Evolutionary conservation across 2,888 invertebrate genomes (phyloP).

Genomic region (Luperina testacea): DNA sequence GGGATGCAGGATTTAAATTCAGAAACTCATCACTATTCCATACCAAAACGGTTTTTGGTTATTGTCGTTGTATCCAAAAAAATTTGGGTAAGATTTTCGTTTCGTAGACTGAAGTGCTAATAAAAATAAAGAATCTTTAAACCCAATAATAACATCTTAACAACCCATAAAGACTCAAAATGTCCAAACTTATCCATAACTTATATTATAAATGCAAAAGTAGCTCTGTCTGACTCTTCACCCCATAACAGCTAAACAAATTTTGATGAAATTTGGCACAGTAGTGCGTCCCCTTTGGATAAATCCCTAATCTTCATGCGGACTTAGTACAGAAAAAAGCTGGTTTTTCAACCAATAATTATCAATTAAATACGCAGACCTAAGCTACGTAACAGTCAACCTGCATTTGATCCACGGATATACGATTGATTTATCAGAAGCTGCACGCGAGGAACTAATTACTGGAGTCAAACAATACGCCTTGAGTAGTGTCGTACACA

Average conservation of each 20-base stretch:
- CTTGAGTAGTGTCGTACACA: conserved; percentile 46
- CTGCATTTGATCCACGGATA: conserved; percentile 40
- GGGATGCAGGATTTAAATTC: no score
- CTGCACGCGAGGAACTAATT: conserved; percentile 65
- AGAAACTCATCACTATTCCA: no score
- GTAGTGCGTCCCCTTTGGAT: no score
- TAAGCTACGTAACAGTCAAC: conserved; percentile 11
- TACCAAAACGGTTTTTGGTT: no score
- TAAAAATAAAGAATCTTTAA: no score
- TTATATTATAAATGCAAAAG: not conserved
- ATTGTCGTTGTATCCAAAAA: no score
- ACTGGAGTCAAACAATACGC: conserved; percentile 64
- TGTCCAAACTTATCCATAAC: not conserved
- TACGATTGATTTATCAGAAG: conserved; percentile 62
- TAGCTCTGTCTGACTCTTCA: not conserved
- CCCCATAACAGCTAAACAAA: not conserved
- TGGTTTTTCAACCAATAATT: not conserved
- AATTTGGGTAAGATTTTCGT: no score
- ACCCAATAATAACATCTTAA: no score
- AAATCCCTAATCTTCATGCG: not conserved
- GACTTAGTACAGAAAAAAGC: not conserved
- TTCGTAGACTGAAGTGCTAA: no score
- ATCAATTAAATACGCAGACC: not conserved
- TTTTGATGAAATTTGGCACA: no score
- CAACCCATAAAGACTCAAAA: not conserved